These are phyloP conservation scores for Karalla daura DNA, from an alignment of 2,797 vertebrate genomes.

Conservation along the genomic window DNA sequence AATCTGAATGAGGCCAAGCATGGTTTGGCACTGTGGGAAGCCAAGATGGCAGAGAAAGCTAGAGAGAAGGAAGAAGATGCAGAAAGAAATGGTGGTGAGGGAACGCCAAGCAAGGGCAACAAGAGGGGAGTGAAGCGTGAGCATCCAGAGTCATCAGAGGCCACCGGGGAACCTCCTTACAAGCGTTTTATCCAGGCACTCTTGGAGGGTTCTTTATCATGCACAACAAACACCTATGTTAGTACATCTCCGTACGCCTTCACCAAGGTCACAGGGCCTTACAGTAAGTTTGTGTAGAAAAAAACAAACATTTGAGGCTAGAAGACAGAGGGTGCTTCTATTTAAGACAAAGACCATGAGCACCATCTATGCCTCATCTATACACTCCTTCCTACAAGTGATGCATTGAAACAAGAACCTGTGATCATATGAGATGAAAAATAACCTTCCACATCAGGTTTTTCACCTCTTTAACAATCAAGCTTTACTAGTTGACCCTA, in stretches of 20 bases:
- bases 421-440: conserved; percentile 59
- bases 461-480: conserved; percentile 72
- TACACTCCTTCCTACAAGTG: conserved; percentile 67
- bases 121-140: conserved; percentile 94
- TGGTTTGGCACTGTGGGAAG: conserved; percentile 95
- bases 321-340: conserved; percentile 77
- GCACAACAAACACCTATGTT: conserved; percentile 94
- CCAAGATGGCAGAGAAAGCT: conserved; percentile 97
- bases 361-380: conserved; percentile 72
- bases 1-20: conserved; percentile 98
- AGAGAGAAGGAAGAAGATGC: conserved; percentile 96
- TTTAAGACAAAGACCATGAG: conserved; percentile 63
- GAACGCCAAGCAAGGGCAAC: conserved; percentile 89
- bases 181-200: conserved; percentile 93
- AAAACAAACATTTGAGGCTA: conserved; percentile 51
- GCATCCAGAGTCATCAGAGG: conserved; percentile 86
- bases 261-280: conserved; percentile 98
- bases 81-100: conserved; percentile 91
- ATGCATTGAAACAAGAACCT: conserved; percentile 75
- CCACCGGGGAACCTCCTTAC: conserved; percentile 86
- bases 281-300: conserved; percentile 92
- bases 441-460: conserved; percentile 65
- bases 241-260: conserved; percentile 97
- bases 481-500: conserved; percentile 83
- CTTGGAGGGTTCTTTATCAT: conserved; percentile 89